Evolutionary conservation across 2,797 vertebrate species (phyloP).

Genomic region (Denticeps clupeoides): DNA sequence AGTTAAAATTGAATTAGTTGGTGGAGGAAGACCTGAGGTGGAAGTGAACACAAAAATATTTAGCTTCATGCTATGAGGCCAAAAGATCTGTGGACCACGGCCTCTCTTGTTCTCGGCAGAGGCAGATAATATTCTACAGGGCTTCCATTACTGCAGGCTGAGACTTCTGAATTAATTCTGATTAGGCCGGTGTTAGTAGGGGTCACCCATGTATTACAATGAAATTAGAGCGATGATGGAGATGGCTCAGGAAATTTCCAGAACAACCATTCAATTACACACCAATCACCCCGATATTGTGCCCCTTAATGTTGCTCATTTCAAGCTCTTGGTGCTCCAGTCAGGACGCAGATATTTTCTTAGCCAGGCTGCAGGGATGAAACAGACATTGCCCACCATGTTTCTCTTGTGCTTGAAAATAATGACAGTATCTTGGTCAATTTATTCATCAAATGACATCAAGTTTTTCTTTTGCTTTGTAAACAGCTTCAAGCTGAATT

Average conservation of each 20-base stretch:
- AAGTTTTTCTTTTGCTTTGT: too few species aligned
- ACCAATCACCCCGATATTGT: constrained; percentile 23
- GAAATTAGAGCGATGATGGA: constrained; percentile 26
- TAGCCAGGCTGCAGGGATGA: constrained; percentile 17
- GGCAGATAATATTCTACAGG: constrained; percentile 2
- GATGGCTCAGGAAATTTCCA: constrained; percentile 17
- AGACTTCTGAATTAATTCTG: constrained; percentile 24
- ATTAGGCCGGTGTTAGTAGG: constrained; percentile 17
- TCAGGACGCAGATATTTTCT: not conserved
- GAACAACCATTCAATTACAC: constrained; percentile 34
- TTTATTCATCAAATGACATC: too few species aligned
- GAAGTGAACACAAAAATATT: too few species aligned
- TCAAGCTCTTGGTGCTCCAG: constrained; percentile 1
- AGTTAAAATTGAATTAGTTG: too few species aligned
- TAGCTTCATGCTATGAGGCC: too few species aligned
- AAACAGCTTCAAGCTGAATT: too few species aligned
- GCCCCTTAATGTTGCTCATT: constrained; percentile 16
- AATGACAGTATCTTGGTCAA: too few species aligned
- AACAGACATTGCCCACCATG: too few species aligned
- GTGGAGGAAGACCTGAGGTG: too few species aligned
- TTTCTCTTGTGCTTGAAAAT: too few species aligned
- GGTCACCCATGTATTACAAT: constrained; percentile 24
- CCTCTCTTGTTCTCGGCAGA: not conserved
- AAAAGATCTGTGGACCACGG: constrained; percentile 3
- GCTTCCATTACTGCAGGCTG: constrained; percentile 8